phyloP scores from a whole-genome alignment of 2,113 vertebrate species.

The Coptodon bakossiorum region DNA sequence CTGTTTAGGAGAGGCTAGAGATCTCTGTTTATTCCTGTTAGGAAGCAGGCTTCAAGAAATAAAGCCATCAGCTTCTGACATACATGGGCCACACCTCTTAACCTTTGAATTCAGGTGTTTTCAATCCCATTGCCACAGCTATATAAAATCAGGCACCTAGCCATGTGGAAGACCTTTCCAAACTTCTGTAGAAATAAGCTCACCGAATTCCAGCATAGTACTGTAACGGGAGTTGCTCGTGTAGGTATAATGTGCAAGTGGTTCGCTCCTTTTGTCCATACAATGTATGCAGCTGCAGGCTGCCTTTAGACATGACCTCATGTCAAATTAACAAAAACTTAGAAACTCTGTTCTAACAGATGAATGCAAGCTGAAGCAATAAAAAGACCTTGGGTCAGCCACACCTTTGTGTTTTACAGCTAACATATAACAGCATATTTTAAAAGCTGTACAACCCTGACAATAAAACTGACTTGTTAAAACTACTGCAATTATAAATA shows the following conservation, averaged over 20 bases:
- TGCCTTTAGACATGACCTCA: neutral
- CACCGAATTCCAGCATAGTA: neutral
- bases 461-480: neutral
- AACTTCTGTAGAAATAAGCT: neutral
- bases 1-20: neutral
- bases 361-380: neutral
- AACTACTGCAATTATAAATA: neutral
- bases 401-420: neutral
- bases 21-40: neutral
- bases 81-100: neutral
- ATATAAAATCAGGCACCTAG: neutral
- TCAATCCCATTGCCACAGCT: neutral
- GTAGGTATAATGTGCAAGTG: neutral
- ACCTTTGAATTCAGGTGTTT: neutral
- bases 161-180: neutral
- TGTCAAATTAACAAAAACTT: neutral
- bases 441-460: neutral
- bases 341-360: neutral
- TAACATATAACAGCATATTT: neutral
- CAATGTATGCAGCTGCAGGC: neutral
- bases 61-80: neutral
- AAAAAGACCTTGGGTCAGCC: neutral
- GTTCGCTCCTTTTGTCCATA: neutral
- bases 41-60: neutral
- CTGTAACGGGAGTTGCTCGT: neutral